Percentiles rank a stretch among this genome's conserved stretches.
These are phyloP conservation scores for Mayetiola destructor DNA, from an alignment of 2,888 invertebrate species.

Conservation along the genomic window DNA sequence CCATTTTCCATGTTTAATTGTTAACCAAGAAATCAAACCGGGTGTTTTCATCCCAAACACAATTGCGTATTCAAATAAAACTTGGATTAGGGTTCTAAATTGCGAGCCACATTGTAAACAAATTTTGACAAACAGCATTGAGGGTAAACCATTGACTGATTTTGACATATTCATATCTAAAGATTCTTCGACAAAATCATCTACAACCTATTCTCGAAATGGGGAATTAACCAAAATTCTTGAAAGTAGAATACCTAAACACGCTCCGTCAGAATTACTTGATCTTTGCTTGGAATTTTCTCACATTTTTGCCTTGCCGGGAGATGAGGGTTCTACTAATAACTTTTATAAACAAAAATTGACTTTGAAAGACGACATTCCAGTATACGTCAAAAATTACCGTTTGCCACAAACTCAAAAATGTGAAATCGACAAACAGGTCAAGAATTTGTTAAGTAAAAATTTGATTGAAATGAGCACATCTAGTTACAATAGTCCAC, in stretches of 20 bases:
- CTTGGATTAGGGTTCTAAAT: too few species aligned
- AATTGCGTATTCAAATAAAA: background rate
- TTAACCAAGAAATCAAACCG: background rate
- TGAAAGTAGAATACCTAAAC: background rate
- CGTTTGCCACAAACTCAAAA: constrained; percentile 18
- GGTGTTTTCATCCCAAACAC: constrained; percentile 1
- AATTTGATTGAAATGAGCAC: background rate
- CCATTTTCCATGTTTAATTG: background rate
- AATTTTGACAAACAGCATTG: background rate
- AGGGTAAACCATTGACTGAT: background rate
- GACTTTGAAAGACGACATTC: constrained; percentile 17
- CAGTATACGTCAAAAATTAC: constrained; percentile 21
- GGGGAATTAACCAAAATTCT: background rate
- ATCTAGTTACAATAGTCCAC: background rate
- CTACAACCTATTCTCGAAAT: too few species aligned
- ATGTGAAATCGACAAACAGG: constrained; percentile 19
- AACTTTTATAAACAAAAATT: constrained; percentile 22
- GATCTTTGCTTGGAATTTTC: constrained; percentile 16
- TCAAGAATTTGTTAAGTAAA: constrained; percentile 17
- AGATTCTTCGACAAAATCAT: too few species aligned
- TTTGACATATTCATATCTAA: background rate
- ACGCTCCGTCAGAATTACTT: background rate
- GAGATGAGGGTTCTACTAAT: constrained; percentile 19
- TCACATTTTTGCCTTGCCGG: constrained; percentile 19
- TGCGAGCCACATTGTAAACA: background rate